These are phyloP conservation scores for Cecidostiba fungosa DNA, from an alignment of 2,888 invertebrate species.

Conservation along the genomic window DNA sequence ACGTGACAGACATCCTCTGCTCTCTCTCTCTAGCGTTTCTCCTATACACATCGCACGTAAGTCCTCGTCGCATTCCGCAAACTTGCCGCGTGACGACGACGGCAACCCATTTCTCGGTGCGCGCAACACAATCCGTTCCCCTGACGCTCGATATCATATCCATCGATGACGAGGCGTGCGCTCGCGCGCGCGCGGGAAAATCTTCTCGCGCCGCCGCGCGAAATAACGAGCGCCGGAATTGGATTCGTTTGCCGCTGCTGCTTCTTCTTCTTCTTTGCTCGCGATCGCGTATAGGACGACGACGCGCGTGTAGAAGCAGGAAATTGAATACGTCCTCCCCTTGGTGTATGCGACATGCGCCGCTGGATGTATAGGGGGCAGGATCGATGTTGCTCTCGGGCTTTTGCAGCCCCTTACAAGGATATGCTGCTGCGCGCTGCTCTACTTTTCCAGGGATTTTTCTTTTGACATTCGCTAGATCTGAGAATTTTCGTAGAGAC, in stretches of 20 bases:
- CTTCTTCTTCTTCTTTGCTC: conserved; percentile 6
- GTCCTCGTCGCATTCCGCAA: conserved; percentile 4
- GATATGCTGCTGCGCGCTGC: background rate
- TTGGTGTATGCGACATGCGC: conserved; percentile 64
- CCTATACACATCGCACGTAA: background rate
- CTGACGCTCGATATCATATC: conserved; percentile 18
- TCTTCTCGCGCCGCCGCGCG: conserved; percentile 13
- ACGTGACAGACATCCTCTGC: background rate
- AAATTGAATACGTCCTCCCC: conserved; percentile 76
- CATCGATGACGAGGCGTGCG: conserved; percentile 13
- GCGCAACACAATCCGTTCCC: background rate
- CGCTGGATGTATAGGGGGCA: background rate
- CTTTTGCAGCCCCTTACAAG: background rate
- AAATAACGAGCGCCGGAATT: conserved; percentile 63
- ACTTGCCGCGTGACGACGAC: background rate
- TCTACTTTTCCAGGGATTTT: background rate
- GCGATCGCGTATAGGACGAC: background rate
- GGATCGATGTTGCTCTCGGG: conserved; percentile 11
- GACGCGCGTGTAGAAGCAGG: conserved; percentile 64
- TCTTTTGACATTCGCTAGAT: background rate
- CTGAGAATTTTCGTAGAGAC: background rate
- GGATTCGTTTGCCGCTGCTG: conserved; percentile 62
- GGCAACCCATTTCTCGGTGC: conserved; percentile 4
- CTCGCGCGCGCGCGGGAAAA: conserved; percentile 33
- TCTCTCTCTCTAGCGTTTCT: background rate